Evolutionary conservation across 2,888 invertebrate genomes (phyloP), one percentile per base, ranked within the genome.

Genomic region (Conus canariensis): DNA sequence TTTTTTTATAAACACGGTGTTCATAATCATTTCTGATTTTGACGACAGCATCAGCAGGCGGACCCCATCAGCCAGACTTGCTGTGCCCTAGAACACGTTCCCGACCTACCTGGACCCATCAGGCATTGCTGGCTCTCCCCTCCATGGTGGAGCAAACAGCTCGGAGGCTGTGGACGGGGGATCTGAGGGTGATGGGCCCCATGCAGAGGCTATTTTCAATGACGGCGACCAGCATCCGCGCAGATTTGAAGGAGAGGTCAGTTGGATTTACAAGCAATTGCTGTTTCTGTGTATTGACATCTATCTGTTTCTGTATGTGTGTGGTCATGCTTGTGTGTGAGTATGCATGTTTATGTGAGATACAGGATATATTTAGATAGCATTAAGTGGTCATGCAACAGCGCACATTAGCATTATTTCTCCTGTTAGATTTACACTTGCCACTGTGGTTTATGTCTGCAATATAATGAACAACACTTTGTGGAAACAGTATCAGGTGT

Each of bases 41-140:
- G 45, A 45, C 4, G n/a, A 74, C 88, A 85, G 82, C 82, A 88
- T 87, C 88, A 91, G 91, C 91, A 86, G 92, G 87, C 86, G 90
- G 87, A 80, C 91, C 90, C 90, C 93, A 92, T 16, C 93, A 93
- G 90, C 95, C 95, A 86, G 95, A 95, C 88, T 90, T 95, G 58
- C 90, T 95, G 19, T 95, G 94, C 93, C 94, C 94, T 7, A 94
- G 92, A 94, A 94, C 87, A 92, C 94, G 56, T 94, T 95, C 88
- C 94, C 95, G 1, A 93, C 93, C 9, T 93, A 94, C 67, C 91
- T 95, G 30, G 95, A 95, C 77, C 92, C 93, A 1, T 92, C 93
- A 1, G 93, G 90, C 25, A 93, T 92, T 19, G 89, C 91, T 10
- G 92, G 91, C 14, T 88, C 88, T 25, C 88, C 89, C 16, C 85